A percentile compares a stretch with the other conserved stretches of the same genome.
Evolutionary conservation across 2,888 invertebrate genomes (phyloP).

Genomic region (Epirrhoe alternata): DNA sequence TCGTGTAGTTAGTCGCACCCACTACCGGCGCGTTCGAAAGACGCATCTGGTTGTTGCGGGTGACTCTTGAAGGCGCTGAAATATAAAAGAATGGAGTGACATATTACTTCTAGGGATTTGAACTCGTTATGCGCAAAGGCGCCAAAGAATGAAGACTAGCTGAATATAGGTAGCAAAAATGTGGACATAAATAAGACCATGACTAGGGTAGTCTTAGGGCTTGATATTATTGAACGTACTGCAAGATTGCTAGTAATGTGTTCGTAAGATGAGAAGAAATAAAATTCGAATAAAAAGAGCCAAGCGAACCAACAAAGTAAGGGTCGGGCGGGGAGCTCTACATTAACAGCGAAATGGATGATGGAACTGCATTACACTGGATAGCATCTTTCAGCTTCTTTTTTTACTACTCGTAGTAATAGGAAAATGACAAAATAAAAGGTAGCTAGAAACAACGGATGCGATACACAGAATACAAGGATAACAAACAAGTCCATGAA

Average conservation of each 20-base stretch:
- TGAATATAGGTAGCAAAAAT: too few species aligned
- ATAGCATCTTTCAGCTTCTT: not conserved
- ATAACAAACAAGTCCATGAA: conserved; percentile 53
- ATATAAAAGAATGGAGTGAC: conserved; percentile 11
- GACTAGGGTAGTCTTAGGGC: too few species aligned
- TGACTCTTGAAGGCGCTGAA: conserved; percentile 76
- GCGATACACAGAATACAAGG: conserved; percentile 19
- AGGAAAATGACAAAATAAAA: conserved; percentile 9
- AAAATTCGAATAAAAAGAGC: not conserved
- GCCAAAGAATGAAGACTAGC: too few species aligned
- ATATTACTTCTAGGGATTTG: not conserved
- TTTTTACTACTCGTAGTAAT: not conserved
- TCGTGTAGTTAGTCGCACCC: conserved; percentile 74
- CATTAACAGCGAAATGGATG: conserved; percentile 9
- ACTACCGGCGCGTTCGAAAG: conserved; percentile 82
- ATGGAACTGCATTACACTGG: conserved; percentile 12
- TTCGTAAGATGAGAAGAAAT: not conserved
- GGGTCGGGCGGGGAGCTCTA: conserved; percentile 7
- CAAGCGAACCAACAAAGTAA: conserved; percentile 16
- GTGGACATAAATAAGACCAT: too few species aligned
- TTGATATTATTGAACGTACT: not conserved
- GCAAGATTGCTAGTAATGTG: not conserved
- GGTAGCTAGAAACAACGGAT: conserved; percentile 17
- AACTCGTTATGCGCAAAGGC: not conserved
- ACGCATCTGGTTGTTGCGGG: conserved; percentile 83